A percentile compares a stretch with the other conserved stretches of the same genome.
Conservation (phyloP, 2,797 vertebrate genomes). For the Psittacula echo region DNA sequence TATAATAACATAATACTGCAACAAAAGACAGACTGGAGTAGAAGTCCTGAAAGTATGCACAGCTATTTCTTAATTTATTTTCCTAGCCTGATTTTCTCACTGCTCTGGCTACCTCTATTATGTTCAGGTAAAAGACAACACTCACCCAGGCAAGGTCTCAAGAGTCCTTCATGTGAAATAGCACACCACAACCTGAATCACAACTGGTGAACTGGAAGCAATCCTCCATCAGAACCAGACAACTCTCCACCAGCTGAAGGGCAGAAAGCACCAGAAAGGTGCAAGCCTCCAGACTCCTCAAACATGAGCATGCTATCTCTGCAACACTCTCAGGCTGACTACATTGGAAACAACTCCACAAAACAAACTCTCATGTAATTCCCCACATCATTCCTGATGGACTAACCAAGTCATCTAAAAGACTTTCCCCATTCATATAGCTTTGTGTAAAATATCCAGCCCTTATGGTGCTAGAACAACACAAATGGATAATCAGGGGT, state of each 20-base stretch:
- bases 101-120: not conserved
- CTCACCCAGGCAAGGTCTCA: constrained; percentile 49
- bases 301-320: not conserved
- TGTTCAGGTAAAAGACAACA: constrained; percentile 30
- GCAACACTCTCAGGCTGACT: constrained; percentile 24
- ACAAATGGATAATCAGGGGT: constrained; percentile 51
- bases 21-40: constrained; percentile 1
- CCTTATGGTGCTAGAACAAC: constrained; percentile 21
- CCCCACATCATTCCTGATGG: not conserved
- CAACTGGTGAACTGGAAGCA: not conserved
- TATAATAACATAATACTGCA: not conserved
- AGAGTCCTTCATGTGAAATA: constrained; percentile 8
- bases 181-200: not conserved
- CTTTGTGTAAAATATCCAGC: not conserved
- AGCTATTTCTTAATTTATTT: constrained; percentile 12
- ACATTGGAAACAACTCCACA: not conserved
- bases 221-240: not conserved
- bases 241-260: not conserved
- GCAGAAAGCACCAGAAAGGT: not conserved
- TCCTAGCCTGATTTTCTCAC: not conserved
- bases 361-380: constrained; percentile 26
- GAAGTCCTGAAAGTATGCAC: not conserved
- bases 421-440: not conserved
- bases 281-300: not conserved
- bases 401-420: not conserved